Conservation (phyloP, 2,113 vertebrate genomes). For the Perca fluviatilis region DNA sequence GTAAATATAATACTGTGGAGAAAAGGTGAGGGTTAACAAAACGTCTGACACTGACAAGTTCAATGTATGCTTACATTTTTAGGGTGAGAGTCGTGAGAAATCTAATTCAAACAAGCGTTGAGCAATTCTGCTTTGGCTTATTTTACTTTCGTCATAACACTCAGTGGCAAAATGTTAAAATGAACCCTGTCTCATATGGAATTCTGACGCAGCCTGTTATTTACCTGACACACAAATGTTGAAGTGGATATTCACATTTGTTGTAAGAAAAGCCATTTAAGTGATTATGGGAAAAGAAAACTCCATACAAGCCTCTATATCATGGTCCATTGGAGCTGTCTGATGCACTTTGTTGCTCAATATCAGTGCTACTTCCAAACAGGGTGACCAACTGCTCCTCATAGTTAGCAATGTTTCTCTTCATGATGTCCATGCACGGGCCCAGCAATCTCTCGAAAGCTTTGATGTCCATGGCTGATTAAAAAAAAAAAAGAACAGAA, state of each 20-base stretch:
- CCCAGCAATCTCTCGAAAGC: conserved; percentile 98
- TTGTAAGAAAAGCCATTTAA: conserved; percentile 68
- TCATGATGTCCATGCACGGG: conserved; percentile 99
- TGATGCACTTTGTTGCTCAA: conserved; percentile 92
- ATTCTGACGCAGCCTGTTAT: conserved; percentile 26
- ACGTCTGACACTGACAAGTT: conserved; percentile 55
- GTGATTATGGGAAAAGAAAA: conserved; percentile 31
- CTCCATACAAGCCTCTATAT: conserved; percentile 57
- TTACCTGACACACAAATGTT: conserved; percentile 55
- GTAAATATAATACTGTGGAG: conserved; percentile 54
- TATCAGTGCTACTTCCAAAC: conserved; percentile 96
- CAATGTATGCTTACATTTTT: conserved; percentile 65
- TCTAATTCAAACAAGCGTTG: conserved; percentile 60
- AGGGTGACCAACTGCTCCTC: conserved; percentile 96
- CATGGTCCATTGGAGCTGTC: conserved; percentile 66
- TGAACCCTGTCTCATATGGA: conserved; percentile 27
- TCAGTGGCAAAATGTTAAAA: conserved; percentile 49
- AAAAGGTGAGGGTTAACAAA: conserved; percentile 60
- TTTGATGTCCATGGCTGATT: conserved; percentile 94
- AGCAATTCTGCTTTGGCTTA: conserved; percentile 69
- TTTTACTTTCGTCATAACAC: conserved; percentile 54
- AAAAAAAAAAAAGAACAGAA: conserved; percentile 7
- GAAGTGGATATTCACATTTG: conserved; percentile 70
- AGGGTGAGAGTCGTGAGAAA: conserved; percentile 52
- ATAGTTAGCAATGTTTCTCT: conserved; percentile 98